These are phyloP conservation scores for Drosophila quadrilineata DNA, from an alignment of 1,140 invertebrate species.

Conservation along the genomic window DNA sequence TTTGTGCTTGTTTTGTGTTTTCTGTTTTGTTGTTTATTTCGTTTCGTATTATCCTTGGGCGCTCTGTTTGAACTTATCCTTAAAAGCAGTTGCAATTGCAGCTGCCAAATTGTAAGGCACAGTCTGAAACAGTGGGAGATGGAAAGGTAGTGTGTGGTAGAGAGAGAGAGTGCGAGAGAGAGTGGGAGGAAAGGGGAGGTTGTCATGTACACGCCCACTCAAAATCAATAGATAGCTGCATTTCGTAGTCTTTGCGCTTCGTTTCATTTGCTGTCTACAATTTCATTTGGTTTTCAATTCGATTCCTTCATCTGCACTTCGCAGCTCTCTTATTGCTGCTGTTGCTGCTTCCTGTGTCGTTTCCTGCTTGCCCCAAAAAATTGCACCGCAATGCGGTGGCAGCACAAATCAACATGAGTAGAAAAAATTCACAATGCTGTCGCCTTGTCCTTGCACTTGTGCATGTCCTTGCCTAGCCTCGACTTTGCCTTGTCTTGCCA, in stretches of 20 bases:
- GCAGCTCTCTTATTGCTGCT: neutral
- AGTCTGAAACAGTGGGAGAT: neutral
- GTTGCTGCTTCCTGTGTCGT: neutral
- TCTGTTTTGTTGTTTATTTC: slow-evolving; percentile 7
- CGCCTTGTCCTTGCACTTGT: slow-evolving; percentile 20
- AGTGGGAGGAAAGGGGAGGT: neutral
- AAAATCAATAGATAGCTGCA: slow-evolving; percentile 60
- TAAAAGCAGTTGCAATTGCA: slow-evolving; percentile 32
- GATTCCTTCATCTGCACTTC: neutral
- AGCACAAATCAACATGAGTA: no score
- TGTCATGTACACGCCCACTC: slow-evolving; percentile 23
- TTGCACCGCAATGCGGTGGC: slow-evolving; percentile 11
- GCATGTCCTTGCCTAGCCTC: slow-evolving; percentile 11
- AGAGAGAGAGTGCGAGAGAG: neutral
- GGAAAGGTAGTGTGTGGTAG: no score
- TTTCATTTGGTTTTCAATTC: slow-evolving; percentile 28
- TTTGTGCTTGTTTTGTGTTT: neutral
- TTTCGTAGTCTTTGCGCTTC: no score
- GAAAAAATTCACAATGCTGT: slow-evolving; percentile 14
- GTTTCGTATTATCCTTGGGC: slow-evolving; percentile 1
- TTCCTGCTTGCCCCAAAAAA: slow-evolving; percentile 16
- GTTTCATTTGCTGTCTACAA: slow-evolving; percentile 43
- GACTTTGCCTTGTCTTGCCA: slow-evolving; percentile 9
- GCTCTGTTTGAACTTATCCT: slow-evolving; percentile 44
- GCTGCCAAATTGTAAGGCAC: slow-evolving; percentile 41